Percentiles rank a stretch among this genome's conserved stretches.
These are phyloP conservation scores for Leptonema lineaticorne DNA, from an alignment of 1,140 invertebrate species.

Conservation along the genomic window DNA sequence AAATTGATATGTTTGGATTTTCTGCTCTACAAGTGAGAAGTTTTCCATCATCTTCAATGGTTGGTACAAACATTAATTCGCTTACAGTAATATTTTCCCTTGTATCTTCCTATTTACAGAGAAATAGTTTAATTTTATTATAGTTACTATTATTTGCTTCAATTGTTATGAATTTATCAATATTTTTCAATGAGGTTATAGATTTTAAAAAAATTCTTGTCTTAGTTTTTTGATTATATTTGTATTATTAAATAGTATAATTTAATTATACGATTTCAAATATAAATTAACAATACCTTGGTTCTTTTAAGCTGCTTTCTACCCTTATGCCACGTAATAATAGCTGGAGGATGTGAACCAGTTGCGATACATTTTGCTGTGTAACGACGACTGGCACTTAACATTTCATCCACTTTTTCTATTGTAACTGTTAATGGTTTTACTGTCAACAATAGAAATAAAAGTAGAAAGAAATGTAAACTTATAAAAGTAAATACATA, in stretches of 20 bases:
- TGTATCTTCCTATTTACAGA: conserved; percentile 67
- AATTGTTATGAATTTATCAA: no score
- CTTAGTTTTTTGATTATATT: neutral
- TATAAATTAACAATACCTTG: conserved; percentile 56
- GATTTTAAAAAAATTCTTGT: neutral
- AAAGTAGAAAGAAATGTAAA: neutral
- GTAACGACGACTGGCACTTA: conserved; percentile 75
- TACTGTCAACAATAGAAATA: conserved; percentile 57
- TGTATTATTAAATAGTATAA: neutral
- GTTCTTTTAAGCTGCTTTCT: conserved; percentile 74
- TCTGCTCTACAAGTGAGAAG: conserved; percentile 82
- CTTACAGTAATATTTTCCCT: conserved; percentile 82
- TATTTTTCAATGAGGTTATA: neutral
- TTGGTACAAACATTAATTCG: conserved; percentile 80
- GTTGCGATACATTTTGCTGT: conserved; percentile 78
- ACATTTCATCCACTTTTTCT: conserved; percentile 59
- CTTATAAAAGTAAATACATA: neutral
- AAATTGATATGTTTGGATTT: conserved; percentile 80
- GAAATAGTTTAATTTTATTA: neutral
- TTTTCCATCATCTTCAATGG: conserved; percentile 82
- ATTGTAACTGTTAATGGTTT: conserved; percentile 78
- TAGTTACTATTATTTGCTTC: no score
- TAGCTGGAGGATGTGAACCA: conserved; percentile 80
- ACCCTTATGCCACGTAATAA: conserved; percentile 86
- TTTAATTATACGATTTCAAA: neutral